Conservation (phyloP, 2,797 vertebrate species). For the Triplophysa yarkandensis region DNA sequence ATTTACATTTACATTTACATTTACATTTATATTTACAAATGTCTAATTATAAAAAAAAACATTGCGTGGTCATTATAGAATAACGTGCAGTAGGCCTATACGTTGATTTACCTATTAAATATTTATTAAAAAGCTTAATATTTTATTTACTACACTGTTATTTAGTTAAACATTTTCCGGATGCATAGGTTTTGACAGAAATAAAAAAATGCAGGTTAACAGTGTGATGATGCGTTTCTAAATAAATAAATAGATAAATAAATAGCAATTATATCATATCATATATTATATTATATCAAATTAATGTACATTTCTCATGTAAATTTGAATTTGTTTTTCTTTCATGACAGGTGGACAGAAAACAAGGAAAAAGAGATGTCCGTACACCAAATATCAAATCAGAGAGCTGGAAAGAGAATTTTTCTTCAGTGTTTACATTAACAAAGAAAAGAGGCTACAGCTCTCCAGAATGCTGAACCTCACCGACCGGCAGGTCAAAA, state of each 20-base stretch:
- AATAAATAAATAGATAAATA: too few species aligned
- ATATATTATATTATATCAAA: too few species aligned
- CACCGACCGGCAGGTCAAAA: conserved; percentile 98
- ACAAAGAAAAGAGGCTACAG: conserved; percentile 98
- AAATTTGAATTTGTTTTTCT: too few species aligned
- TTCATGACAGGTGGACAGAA: conserved; percentile 88
- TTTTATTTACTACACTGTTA: background rate
- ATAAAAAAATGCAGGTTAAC: background rate
- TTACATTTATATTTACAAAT: background rate
- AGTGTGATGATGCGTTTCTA: too few species aligned
- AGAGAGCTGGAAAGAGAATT: conserved; percentile 97
- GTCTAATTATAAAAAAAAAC: background rate
- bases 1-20: too few species aligned
- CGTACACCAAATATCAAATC: conserved; percentile 97
- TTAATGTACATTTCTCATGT: too few species aligned
- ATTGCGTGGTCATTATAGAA: background rate
- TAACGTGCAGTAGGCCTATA: background rate
- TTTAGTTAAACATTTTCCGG: background rate
- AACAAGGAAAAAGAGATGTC: conserved; percentile 96
- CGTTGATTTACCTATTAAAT: background rate
- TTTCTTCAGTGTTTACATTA: conserved; percentile 99
- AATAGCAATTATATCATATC: too few species aligned
- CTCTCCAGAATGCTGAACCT: conserved; percentile 97
- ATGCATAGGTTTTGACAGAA: background rate
- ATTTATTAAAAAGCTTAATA: background rate